phyloP scores from a whole-genome alignment of 2,113 vertebrate genomes.

The Hymenochirus boettgeri region DNA sequence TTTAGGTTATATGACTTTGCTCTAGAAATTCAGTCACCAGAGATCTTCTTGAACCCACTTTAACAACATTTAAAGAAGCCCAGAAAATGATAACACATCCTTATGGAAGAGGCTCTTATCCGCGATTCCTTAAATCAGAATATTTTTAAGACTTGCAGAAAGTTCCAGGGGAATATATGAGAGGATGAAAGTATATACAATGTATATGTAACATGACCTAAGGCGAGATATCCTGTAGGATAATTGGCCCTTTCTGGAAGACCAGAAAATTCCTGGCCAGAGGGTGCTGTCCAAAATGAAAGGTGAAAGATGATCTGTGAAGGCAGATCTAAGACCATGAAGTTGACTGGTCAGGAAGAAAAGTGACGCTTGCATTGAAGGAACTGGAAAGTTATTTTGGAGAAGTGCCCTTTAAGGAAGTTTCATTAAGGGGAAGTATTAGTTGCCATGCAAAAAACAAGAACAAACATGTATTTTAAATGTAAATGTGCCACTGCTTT shows the following conservation, averaged over 20 bases:
- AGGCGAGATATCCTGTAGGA: not conserved
- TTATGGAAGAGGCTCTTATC: conserved; percentile 85
- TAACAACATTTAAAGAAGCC: conserved; percentile 76
- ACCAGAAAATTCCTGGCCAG: not conserved
- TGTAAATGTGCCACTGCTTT: no score
- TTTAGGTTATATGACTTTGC: conserved; percentile 83
- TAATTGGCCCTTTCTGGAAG: not conserved
- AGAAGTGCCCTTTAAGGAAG: no score
- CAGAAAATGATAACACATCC: conserved; percentile 75
- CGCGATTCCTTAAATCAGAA: conserved; percentile 79
- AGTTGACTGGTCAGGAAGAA: no score
- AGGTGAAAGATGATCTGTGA: no score
- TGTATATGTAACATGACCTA: no score
- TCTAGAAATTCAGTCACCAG: conserved; percentile 70
- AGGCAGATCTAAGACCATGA: no score
- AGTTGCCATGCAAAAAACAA: no score
- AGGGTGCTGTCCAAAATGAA: no score
- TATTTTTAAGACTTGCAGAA: conserved; percentile 78
- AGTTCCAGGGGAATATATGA: conserved; percentile 66
- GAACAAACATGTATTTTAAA: no score
- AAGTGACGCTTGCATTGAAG: no score
- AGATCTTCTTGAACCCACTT: conserved; percentile 65
- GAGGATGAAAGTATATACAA: conserved; percentile 52
- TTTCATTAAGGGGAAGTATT: no score
- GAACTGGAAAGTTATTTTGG: no score